Evolutionary conservation across 2,797 vertebrate genomes (phyloP), one percentile per base, ranked within the genome.

Genomic region (Dermochelys coriacea): DNA sequence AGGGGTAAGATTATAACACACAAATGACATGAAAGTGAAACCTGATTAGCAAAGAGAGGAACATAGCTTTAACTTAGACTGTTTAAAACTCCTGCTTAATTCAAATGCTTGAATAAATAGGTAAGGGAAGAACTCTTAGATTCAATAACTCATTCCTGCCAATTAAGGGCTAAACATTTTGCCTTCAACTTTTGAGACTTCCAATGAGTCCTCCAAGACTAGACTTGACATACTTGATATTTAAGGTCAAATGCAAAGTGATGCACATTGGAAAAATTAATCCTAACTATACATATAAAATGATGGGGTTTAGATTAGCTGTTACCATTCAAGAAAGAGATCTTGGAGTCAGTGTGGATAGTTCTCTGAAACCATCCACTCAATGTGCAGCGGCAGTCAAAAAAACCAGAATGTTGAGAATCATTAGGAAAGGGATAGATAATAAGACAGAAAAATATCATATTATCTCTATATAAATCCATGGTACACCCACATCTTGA

Each of bases 11-110:
- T 96, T 95, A 95, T 37, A 68, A 37, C 18, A 37, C 61, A 68
- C 16, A 68, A 68, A 84, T 91, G 91, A 95, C 96, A 94, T 41
- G 37, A 71, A 74, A 74, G 23, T 90, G 96, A 93, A 95, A 94
- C 81, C 82, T 96, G 83, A 95, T 97, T 93, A 93, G 91, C 61
- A 94, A 87, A 95, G 87, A 47, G n/a, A 89, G 95, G 88, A 51
- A 80, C 91, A 64, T 81, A 94, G 94, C 82, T 87, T 89, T 77
- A 95, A 92, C 91, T 88, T 89, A 87, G 84, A 91, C 95, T 92
- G 88, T 92, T 97, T 50, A 88, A 85, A 54, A 83, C 80, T 80
- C 55, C 88, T 94, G 49, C 89, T 94, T 78, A 91, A 89, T 95
- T 96, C 86, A 86, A 95, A 90, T 95, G 89, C 83, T 71, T 93